Evolutionary conservation across 2,888 invertebrate genomes (phyloP), one percentile per base, ranked within the genome.

Genomic region (Clunio marinus): DNA sequence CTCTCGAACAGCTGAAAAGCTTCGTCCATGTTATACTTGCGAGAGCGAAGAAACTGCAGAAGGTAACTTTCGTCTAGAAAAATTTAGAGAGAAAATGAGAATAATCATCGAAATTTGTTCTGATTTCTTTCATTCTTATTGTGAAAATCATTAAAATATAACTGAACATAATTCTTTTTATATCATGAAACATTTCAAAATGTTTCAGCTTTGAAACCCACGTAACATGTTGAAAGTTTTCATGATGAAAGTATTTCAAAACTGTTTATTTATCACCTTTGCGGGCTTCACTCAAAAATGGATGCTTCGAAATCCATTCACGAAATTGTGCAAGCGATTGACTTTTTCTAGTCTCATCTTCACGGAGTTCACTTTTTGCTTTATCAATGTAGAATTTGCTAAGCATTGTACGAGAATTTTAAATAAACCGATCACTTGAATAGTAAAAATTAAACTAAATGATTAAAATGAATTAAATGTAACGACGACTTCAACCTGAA

Each of bases 1-100:
- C 90, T 84, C 76, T 94, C 93, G 71, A 95, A 78, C 87, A 94
- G 89, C 71, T 91, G 88, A 73, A 93, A 91, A 0, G 94, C 88
- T 76, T 89, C 85, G 0, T 90, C 89, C 22, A 94, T 85, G 37
- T 90, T 90, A 79, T 90, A 94, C 76, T 93, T 94, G 78, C 92
- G 91, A 46, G 91, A 91, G 35, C 93, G 84, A 13, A 94, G 83
- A 74, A 94, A 94, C 55, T 93, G 84, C 45, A 94, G 81, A 8
- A 91, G 81, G 75, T 91, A 91, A 4, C 85, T 83, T 0, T 87
- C 77, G 74, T 91, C 90, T 88, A 80, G 4, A 51, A 58, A 22
- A 8, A 55, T n/a, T n/a, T n/a, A n/a, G n/a, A 45, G 17, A 2
- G 45, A 45, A 45, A 45, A 45, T n/a, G 17, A 45, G 2, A 45